phyloP scores from a whole-genome alignment of 2,797 vertebrate species.

The Pterois miles region DNA sequence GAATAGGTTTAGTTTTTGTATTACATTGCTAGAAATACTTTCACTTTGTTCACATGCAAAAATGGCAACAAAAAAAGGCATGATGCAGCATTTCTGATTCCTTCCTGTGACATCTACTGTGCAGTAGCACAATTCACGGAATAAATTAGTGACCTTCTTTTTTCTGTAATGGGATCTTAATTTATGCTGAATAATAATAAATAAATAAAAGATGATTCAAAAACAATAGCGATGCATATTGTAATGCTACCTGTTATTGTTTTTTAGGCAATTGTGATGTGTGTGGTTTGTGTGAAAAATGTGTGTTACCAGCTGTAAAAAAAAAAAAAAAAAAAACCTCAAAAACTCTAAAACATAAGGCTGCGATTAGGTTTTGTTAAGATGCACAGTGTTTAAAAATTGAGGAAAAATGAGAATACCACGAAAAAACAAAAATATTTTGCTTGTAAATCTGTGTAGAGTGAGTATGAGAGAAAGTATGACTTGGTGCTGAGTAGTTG shows the following conservation, averaged over 20 bases:
- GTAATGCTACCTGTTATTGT: neutral
- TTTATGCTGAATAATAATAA: neutral
- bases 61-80: neutral
- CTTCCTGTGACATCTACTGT: neutral
- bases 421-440: too few species aligned
- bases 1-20: too few species aligned
- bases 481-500: neutral
- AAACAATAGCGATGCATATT: neutral
- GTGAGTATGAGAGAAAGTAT: neutral
- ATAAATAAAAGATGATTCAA: neutral
- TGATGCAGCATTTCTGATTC: neutral
- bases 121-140: neutral
- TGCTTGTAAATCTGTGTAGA: neutral
- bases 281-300: too few species aligned
- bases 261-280: neutral
- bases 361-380: too few species aligned
- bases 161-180: neutral
- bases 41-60: neutral
- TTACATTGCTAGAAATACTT: neutral
- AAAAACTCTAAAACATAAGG: too few species aligned
- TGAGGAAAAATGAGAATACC: too few species aligned
- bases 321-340: too few species aligned
- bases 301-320: too few species aligned
- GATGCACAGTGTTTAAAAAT: too few species aligned
- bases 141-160: neutral